Evolutionary conservation across 2,797 vertebrate species (phyloP).

Genomic region (Acomys russatus): DNA sequence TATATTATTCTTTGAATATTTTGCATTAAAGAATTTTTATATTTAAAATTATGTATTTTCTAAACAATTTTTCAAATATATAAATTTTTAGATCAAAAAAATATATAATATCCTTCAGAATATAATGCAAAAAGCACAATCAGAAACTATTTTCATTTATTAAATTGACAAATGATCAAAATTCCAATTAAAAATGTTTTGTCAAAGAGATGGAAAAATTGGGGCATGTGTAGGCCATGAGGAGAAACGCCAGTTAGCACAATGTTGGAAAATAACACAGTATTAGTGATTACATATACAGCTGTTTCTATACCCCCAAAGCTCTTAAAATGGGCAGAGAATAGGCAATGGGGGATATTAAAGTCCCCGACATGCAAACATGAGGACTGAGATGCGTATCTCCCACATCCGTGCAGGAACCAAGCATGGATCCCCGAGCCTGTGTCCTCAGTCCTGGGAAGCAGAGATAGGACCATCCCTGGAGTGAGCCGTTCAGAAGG

Average conservation of each 20-base stretch:
- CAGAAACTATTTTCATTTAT: constrained; percentile 14
- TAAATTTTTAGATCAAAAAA: background rate
- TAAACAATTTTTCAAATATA: too few species aligned
- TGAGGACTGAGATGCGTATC: too few species aligned
- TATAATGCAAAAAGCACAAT: background rate
- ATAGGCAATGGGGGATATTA: accelerated
- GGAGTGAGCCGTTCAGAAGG: background rate
- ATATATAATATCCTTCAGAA: background rate
- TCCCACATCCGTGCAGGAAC: background rate
- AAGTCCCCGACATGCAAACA: too few species aligned
- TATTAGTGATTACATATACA: background rate
- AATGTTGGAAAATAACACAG: constrained; percentile 1
- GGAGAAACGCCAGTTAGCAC: background rate
- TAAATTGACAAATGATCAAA: constrained; percentile 5
- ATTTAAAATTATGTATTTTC: background rate
- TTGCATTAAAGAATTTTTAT: background rate
- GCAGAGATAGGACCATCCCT: background rate
- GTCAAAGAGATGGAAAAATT: background rate
- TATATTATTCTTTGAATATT: background rate
- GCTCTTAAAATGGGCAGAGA: background rate
- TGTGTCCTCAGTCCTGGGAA: background rate
- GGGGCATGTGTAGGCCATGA: background rate
- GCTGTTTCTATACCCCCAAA: background rate
- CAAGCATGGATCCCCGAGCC: too few species aligned
- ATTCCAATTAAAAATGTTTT: constrained; percentile 2